A percentile compares a stretch with the other conserved stretches of the same genome.
phyloP scores from a whole-genome alignment of 1,140 invertebrate species.

The Venustaconcha ellipsiformis region DNA sequence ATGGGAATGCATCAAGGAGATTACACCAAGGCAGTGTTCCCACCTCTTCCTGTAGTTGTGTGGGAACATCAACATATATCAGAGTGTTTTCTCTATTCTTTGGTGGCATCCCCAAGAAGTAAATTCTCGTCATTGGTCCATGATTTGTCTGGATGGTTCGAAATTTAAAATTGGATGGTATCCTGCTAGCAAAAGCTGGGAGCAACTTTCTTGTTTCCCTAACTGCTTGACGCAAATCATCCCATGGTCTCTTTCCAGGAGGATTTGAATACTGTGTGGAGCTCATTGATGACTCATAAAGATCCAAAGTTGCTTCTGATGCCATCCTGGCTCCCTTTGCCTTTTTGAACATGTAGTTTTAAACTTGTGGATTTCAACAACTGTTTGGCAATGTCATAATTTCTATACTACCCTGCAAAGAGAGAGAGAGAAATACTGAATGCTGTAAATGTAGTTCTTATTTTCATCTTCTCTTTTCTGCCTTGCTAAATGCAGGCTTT shows the following conservation, averaged over 20 bases:
- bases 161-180: constrained; percentile 72
- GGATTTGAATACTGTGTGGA: too few species aligned
- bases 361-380: too few species aligned
- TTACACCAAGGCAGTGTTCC: constrained; percentile 77
- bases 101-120: constrained; percentile 87
- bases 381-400: too few species aligned
- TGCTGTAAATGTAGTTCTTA: too few species aligned
- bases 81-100: constrained; percentile 90
- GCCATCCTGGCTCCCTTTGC: too few species aligned
- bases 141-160: constrained; percentile 64
- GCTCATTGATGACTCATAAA: too few species aligned
- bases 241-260: constrained; percentile 74
- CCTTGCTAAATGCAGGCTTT: too few species aligned
- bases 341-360: too few species aligned
- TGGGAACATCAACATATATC: constrained; percentile 83
- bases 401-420: too few species aligned
- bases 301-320: too few species aligned
- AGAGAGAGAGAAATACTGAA: too few species aligned
- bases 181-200: constrained; percentile 67
- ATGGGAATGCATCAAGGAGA: constrained; percentile 79
- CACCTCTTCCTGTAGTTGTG: constrained; percentile 42
- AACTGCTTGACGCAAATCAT: constrained; percentile 83
- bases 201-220: constrained; percentile 78
- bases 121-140: constrained; percentile 78
- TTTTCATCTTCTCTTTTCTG: too few species aligned